Evolutionary conservation across 1,140 invertebrate species (phyloP).

Genomic region (Orchestia grillus): DNA sequence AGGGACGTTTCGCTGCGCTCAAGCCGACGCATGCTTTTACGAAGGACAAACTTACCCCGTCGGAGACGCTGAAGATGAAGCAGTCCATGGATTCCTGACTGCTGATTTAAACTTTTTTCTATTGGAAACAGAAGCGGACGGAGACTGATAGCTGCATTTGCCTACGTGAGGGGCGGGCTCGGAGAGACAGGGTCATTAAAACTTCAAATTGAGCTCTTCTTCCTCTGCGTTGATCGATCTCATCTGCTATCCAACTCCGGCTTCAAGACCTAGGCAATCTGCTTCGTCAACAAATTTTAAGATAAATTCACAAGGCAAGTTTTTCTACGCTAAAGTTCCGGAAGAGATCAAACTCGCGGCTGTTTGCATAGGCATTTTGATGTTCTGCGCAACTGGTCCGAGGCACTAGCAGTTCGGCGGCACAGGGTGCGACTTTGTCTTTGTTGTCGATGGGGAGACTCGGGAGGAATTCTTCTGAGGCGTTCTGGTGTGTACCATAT

Average conservation of each 20-base stretch:
- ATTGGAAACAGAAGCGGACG: neutral
- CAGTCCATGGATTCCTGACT: neutral
- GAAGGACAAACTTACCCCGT: neutral
- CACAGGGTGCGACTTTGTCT: neutral
- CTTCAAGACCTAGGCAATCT: neutral
- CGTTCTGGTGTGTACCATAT: too few relatives aligned
- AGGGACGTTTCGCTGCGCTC: neutral
- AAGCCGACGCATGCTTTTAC: neutral
- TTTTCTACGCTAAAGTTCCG: neutral
- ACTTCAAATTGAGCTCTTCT: neutral
- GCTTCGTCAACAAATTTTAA: constrained; percentile 9
- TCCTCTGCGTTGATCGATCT: neutral
- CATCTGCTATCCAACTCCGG: neutral
- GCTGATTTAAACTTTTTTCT: constrained; percentile 27
- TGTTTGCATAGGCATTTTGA: neutral
- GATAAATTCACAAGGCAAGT: neutral
- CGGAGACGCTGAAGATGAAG: neutral
- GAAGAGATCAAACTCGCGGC: neutral
- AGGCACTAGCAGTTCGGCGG: neutral
- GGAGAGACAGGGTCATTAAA: constrained; percentile 20
- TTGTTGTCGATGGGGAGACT: neutral
- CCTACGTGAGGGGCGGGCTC: neutral
- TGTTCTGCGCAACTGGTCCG: neutral
- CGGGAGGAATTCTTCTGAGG: neutral
- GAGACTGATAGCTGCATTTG: constrained; percentile 46